These are phyloP conservation scores for Maniola hyperantus DNA, from an alignment of 2,888 invertebrate species.

Conservation along the genomic window DNA sequence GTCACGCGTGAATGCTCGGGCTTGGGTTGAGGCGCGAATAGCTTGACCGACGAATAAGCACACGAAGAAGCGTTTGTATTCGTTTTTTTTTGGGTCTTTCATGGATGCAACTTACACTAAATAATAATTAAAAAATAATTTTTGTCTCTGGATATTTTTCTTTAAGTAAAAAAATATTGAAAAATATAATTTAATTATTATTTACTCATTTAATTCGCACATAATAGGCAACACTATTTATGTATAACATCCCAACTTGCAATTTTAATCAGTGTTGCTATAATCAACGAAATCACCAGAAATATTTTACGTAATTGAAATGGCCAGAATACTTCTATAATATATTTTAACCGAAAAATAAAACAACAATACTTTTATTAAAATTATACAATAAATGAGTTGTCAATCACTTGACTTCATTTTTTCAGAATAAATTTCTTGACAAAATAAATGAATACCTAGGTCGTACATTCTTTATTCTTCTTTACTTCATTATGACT, in stretches of 20 bases:
- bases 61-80: conserved; percentile 10
- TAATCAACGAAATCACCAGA: conserved; percentile 28
- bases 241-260: conserved; percentile 35
- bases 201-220: conserved; percentile 33
- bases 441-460: not conserved
- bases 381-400: no score
- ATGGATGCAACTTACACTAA: conserved; percentile 35
- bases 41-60: conserved; percentile 34
- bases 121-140: conserved; percentile 26
- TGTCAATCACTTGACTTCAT: no score
- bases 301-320: conserved; percentile 1
- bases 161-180: not conserved
- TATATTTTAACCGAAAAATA: no score
- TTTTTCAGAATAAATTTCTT: no score
- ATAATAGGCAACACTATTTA: conserved; percentile 37
- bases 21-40: conserved; percentile 72
- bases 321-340: no score
- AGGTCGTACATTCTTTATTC: not conserved
- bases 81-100: conserved; percentile 18
- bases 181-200: conserved; percentile 19
- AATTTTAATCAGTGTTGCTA: conserved; percentile 37
- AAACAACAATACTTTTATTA: no score
- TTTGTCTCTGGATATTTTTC: not conserved
- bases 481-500: no score
- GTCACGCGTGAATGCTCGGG: conserved; percentile 82